A percentile compares a stretch with the other conserved stretches of the same genome.
phyloP scores from a whole-genome alignment of 2,797 vertebrate genomes.

The Phalloptychus januarius region DNA sequence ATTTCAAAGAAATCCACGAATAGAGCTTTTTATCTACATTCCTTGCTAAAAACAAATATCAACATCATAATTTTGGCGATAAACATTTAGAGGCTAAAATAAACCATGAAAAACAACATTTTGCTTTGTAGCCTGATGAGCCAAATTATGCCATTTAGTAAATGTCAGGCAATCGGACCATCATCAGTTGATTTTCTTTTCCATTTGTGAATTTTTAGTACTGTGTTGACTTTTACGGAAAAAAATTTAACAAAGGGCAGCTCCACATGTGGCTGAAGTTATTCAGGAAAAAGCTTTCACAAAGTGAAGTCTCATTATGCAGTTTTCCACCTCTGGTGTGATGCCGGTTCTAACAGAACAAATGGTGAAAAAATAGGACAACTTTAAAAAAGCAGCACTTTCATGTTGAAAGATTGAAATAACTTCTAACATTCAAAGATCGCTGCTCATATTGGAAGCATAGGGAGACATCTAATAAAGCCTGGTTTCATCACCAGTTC shows the following conservation, averaged over 20 bases:
- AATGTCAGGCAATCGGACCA: constrained; percentile 56
- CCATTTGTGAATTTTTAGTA: constrained; percentile 35
- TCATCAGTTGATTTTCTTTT: constrained; percentile 51
- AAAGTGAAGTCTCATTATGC: constrained; percentile 30
- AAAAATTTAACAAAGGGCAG: constrained; percentile 57
- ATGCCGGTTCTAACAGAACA: constrained; percentile 3
- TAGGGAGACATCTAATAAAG: constrained; percentile 10
- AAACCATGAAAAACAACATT: constrained; percentile 9
- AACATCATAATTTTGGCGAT: not conserved
- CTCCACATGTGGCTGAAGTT: constrained; percentile 47
- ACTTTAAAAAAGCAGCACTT: constrained; percentile 19
- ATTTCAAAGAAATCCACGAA: not conserved
- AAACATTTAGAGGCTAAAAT: constrained; percentile 20
- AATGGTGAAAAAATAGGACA: not conserved
- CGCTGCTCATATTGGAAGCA: constrained; percentile 6
- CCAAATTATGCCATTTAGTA: constrained; percentile 52
- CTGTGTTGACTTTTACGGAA: constrained; percentile 61
- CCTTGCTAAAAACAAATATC: not conserved
- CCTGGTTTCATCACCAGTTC: constrained; percentile 29
- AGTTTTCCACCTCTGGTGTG: constrained; percentile 5
- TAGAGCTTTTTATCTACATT: not conserved
- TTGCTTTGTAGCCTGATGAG: constrained; percentile 16
- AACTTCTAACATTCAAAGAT: constrained; percentile 24
- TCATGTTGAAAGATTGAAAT: constrained; percentile 8
- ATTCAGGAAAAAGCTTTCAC: constrained; percentile 17